Percentiles rank a stretch among this genome's conserved stretches.
Evolutionary conservation across 2,113 vertebrate genomes (phyloP).

Genomic region (Pantherophis guttatus): DNA sequence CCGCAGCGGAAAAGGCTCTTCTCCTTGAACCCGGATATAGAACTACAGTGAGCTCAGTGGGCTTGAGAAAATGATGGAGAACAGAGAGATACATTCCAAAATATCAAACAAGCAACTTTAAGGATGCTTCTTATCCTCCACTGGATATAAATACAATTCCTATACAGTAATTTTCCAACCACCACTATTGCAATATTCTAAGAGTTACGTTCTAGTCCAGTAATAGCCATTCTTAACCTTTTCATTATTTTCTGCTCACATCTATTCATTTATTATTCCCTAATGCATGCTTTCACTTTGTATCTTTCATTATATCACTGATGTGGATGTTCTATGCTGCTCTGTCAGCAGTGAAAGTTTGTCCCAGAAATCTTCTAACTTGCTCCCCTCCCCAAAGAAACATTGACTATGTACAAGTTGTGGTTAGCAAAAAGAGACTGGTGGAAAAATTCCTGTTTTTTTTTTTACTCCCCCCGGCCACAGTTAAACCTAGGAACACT

Average conservation of each 20-base stretch:
- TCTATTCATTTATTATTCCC: background rate
- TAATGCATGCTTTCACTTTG: background rate
- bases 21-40: background rate
- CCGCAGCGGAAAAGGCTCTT: background rate
- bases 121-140: background rate
- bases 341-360: background rate
- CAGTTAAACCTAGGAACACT: background rate
- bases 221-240: background rate
- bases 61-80: background rate
- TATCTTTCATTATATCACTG: background rate
- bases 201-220: background rate
- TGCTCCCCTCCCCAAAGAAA: background rate
- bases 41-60: background rate
- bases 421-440: background rate
- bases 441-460: background rate
- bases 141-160: background rate
- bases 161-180: background rate
- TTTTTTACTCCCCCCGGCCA: background rate
- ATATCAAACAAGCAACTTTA: background rate
- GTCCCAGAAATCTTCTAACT: background rate
- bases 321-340: background rate
- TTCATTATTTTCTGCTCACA: background rate
- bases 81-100: background rate
- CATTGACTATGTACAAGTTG: background rate
- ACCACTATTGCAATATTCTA: background rate